Conservation (phyloP, 2,113 vertebrate species). For the Tetrax tetrax region DNA sequence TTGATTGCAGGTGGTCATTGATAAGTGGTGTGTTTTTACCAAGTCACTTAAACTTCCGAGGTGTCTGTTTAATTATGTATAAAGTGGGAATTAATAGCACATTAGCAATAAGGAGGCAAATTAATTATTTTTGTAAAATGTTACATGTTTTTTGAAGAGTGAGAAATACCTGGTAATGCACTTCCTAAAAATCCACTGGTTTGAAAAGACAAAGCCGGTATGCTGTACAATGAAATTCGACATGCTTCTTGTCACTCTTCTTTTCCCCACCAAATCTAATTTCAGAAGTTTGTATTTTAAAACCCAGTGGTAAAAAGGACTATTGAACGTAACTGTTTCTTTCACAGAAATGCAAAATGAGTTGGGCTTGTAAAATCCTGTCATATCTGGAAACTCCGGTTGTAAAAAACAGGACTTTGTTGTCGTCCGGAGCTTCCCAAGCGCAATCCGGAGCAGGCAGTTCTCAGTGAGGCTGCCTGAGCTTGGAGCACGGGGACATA, state of each 20-base stretch:
- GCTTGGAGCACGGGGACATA: fast-evolving
- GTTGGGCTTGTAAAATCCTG: background rate
- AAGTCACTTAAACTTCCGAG: background rate
- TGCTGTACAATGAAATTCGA: background rate
- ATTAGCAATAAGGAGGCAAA: background rate
- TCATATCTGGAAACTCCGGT: background rate
- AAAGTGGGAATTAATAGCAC: background rate
- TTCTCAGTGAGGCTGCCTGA: fast-evolving
- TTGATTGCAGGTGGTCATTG: background rate
- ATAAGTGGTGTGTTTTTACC: background rate
- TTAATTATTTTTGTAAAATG: background rate
- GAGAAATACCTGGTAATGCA: background rate
- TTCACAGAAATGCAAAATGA: background rate
- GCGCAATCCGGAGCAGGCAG: background rate
- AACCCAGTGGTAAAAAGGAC: background rate
- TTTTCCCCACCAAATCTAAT: background rate
- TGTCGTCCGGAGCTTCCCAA: background rate
- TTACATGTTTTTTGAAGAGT: background rate
- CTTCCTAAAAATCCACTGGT: background rate
- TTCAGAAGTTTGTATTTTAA: background rate
- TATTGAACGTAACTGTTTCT: background rate
- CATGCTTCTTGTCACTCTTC: fast-evolving
- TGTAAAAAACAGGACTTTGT: background rate
- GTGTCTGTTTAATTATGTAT: background rate
- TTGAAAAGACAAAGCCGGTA: fast-evolving